Base-by-base conservation (phyloP, 2,113 vertebrate genomes). In the Pseudorasbora parva region DNA sequence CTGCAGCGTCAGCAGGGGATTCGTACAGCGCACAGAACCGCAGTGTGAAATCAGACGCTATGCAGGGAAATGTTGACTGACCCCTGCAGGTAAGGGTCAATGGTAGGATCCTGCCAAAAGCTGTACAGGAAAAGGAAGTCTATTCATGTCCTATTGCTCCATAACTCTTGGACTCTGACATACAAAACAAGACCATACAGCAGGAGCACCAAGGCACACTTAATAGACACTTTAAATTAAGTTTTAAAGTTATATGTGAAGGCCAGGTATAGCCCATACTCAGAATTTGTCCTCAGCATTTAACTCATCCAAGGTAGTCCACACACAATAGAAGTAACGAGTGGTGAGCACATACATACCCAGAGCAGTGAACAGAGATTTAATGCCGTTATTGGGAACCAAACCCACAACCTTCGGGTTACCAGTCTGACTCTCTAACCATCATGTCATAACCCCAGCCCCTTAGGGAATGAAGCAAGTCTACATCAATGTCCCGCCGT, bases 71-170 rank as follows among this genome's bases (percentile, higher is more conserved):
- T 83, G 87, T 78, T 82, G 81, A 88, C 69, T 82, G 88, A 84
- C 88, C 77, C 78, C 56, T 27, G 54, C 69, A 82, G 80, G 81
- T 85, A 85, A 73, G 78, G 87, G 84, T 90, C 87, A 86, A 64
- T 68, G 83, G 76, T 49, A 86, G 74, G 66, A 83, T 87, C 81
- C 68, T 60, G 68, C 75, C 83, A 78, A 84, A 85, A 85, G 78
- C 59, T 43, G 59, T 23, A 82, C 78, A 82, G 82, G 82, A 85
- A 79, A 75, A 76, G 82, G 71, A 85, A 79, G 41, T 60, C 49
- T 82, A 78, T 89, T 88, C 78, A 86, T 76, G 62, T 71, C 72
- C 59, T 43, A 54, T 76, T 85, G 71, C 85, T 78, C 49, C 73
- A 82, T 77, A 88, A 82, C 57, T 82, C 47, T 79, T 41, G 72